Evolutionary conservation across 1,140 invertebrate genomes (phyloP), one percentile per base, ranked within the genome.

Genomic region (Drosophila persimilis): DNA sequence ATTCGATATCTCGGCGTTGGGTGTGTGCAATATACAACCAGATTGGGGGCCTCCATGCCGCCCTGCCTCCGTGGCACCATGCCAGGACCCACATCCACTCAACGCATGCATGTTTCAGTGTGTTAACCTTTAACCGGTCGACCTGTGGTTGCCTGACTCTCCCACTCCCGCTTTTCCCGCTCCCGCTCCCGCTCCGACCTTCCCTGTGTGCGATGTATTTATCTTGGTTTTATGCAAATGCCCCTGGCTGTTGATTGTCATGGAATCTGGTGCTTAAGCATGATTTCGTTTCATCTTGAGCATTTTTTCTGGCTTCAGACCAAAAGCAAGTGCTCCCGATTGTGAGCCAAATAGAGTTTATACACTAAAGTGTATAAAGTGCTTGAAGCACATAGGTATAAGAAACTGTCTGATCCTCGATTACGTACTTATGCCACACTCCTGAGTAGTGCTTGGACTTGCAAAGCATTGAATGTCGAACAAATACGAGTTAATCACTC

Each of bases 101-200:
- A 20, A 22, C 31, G 48, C 24, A 51, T 61, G 47, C 48, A 20
- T 44, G 46, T 56, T 26, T 31, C 50, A 50, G 75, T 60, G 64
- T 77, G 66, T 77, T 77, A 77, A 77, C 75, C 75, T 77, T 75
- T 77, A 75, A 77, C 75, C 75, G 75, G 66, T 75, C 71, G 74
- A 77, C 69, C 74, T 74, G 54, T 52, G 59, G 53, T 66, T 74
- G 74, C 55, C 71, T 59, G 5, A 62, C 50, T 67, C 44, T 53
- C 50, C 64, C 41, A 29, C 45, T 70, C 54, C 55, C 15, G 0
- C 15, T 17, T 17, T 17, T 17, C 17, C 17, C 24, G 24, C 44
- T 54, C 50, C 59, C 41, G 56, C 45, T 70, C 0, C 58, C 59
- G 46, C 58, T 29, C 11, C 35, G 35, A 39, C 35, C 35, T 39